These are phyloP conservation scores for Dinothrombium tinctorium DNA, from an alignment of 1,140 invertebrate genomes.

Conservation along the genomic window DNA sequence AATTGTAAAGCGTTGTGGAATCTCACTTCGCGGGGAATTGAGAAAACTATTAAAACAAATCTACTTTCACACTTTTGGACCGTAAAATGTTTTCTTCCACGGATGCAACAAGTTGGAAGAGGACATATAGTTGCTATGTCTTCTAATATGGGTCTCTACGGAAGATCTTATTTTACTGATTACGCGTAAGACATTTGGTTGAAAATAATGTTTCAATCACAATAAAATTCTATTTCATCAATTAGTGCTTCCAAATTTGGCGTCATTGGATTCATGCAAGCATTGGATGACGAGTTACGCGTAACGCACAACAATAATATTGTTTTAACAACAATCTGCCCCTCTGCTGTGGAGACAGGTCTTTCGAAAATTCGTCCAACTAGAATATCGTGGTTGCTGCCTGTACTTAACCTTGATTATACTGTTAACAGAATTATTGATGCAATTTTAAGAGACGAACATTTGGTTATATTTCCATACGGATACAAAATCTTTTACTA, in stretches of 20 bases:
- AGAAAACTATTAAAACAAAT: conserved; percentile 45
- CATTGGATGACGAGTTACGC: conserved; percentile 40
- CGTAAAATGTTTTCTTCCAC: conserved; percentile 47
- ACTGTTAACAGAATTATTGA: conserved; percentile 37
- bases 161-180: conserved; percentile 33
- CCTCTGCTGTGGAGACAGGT: conserved; percentile 59
- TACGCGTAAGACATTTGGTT: conserved; percentile 15
- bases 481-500: conserved; percentile 9
- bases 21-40: conserved; percentile 36
- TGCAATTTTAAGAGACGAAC: conserved; percentile 32
- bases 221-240: no score
- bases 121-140: conserved; percentile 55
- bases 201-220: no score
- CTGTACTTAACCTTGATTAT: conserved; percentile 33
- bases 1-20: conserved; percentile 41
- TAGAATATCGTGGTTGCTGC: conserved; percentile 26
- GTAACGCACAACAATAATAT: conserved; percentile 31
- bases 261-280: conserved; percentile 36
- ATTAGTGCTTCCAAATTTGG: no score
- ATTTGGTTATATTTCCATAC: conserved; percentile 28
- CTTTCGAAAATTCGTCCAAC: conserved; percentile 48
- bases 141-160: conserved; percentile 49
- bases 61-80: conserved; percentile 54
- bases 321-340: conserved; percentile 51
- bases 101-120: conserved; percentile 49